These are phyloP conservation scores for Eucidaris tribuloides DNA, from an alignment of 35 echinoderm and acorn worm genomes.

Conservation along the genomic window DNA sequence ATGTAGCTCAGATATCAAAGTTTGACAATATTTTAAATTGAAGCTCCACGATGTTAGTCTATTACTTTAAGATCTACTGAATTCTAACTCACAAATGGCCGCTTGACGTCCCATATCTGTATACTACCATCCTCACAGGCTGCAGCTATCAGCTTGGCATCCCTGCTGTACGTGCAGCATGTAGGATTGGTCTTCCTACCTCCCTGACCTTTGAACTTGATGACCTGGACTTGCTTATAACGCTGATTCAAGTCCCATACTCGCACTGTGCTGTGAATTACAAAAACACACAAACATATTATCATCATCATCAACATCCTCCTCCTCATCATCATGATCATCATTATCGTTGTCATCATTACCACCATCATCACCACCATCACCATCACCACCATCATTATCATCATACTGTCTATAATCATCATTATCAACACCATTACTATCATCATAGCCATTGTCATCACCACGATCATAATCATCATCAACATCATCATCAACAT, in stretches of 20 bases:
- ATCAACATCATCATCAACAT: too few relatives aligned
- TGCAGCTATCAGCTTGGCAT: constrained; percentile 79
- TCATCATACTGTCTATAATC: too few relatives aligned
- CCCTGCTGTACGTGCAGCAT: constrained; percentile 76
- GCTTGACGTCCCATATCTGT: constrained; percentile 90
- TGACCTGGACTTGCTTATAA: constrained; percentile 60
- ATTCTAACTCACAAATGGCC: constrained; percentile 80
- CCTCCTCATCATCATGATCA: too few relatives aligned
- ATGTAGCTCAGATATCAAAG: too few relatives aligned
- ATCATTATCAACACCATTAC: too few relatives aligned
- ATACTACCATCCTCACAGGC: constrained; percentile 87
- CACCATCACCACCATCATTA: neutral
- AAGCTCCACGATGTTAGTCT: too few relatives aligned
- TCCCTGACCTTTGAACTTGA: constrained; percentile 67
- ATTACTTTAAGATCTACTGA: too few relatives aligned
- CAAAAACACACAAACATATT: too few relatives aligned
- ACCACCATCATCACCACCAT: neutral
- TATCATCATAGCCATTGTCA: too few relatives aligned
- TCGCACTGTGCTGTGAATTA: constrained; percentile 65
- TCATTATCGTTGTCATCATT: neutral
- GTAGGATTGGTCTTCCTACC: constrained; percentile 79
- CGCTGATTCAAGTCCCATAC: constrained; percentile 72
- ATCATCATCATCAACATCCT: too few relatives aligned
- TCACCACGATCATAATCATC: too few relatives aligned
- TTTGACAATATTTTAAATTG: too few relatives aligned